Evolutionary conservation across 1,140 invertebrate species (phyloP).

Genomic region (Drosophila yakuba): DNA sequence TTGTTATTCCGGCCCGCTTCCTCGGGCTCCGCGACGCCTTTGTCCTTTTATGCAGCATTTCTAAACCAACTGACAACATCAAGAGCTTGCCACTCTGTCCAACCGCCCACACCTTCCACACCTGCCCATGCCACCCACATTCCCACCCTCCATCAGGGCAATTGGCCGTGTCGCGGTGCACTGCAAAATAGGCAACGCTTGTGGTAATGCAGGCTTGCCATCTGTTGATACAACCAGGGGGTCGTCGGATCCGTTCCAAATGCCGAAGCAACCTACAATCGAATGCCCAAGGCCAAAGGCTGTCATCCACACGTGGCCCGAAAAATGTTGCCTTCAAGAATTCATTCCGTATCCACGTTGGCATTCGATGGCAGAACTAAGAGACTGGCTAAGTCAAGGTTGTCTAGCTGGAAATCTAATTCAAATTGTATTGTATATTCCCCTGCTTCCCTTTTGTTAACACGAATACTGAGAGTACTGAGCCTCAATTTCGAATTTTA

Average conservation of each 20-base stretch:
- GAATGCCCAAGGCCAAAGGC: conserved; percentile 11
- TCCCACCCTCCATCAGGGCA: conserved; percentile 3
- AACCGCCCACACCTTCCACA: not conserved
- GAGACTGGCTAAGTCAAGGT: not conserved
- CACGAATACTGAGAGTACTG: no score
- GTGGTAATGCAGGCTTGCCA: conserved; percentile 19
- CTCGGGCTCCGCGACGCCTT: conserved; percentile 21
- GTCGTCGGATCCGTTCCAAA: not conserved
- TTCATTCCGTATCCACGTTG: not conserved
- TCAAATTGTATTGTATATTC: not conserved
- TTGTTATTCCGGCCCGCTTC: conserved; percentile 13
- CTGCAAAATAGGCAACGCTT: conserved; percentile 52
- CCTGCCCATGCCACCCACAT: not conserved
- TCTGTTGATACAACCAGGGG: conserved; percentile 32
- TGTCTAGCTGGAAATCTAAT: not conserved
- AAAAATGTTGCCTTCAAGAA: conserved; percentile 1
- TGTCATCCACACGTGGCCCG: conserved; percentile 19
- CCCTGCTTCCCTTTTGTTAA: not conserved
- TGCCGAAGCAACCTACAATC: not conserved
- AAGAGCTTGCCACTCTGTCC: conserved; percentile 20
- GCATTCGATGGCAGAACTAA: no score
- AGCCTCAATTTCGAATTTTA: no score
- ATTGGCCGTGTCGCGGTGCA: conserved; percentile 34
- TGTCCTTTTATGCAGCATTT: conserved; percentile 55
- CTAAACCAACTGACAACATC: conserved; percentile 59